Conservation (phyloP, 2,888 invertebrate genomes). For the Rhamnusium bicolor region DNA sequence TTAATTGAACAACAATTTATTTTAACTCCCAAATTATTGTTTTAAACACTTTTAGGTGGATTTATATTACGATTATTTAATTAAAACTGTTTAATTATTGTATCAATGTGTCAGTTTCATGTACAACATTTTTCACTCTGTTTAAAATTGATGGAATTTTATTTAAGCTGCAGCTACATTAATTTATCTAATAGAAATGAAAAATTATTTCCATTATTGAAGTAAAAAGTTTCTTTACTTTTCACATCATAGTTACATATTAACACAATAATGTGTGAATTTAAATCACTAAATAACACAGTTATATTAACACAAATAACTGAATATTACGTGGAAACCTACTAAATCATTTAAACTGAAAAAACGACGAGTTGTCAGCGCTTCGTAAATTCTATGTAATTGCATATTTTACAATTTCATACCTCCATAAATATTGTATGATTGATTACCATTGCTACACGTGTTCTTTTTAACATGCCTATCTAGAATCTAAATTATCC, state of each 20-base stretch:
- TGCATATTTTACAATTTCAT: conserved; percentile 53
- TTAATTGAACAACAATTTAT: not conserved
- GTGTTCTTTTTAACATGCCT: conserved; percentile 52
- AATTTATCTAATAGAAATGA: not conserved
- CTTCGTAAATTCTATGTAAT: conserved; percentile 35
- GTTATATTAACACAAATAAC: not conserved
- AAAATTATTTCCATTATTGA: too few species aligned
- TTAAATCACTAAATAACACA: not conserved
- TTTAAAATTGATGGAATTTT: too few species aligned
- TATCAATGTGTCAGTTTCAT: too few species aligned
- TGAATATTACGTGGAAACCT: not conserved
- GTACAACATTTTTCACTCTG: too few species aligned
- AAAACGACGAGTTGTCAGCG: conserved; percentile 5
- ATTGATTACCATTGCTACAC: conserved; percentile 52
- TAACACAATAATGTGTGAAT: not conserved
- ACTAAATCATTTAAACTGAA: conserved; percentile 7
- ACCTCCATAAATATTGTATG: conserved; percentile 53
- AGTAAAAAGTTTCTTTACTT: not conserved
- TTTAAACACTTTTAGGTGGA: not conserved
- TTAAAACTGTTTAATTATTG: too few species aligned
- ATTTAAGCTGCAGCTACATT: not conserved
- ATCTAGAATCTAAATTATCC: conserved; percentile 53
- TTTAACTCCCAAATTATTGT: not conserved
- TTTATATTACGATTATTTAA: not conserved
- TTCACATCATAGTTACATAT: not conserved